Evolutionary conservation across 1,140 invertebrate species (phyloP).

Genomic region (Prorops nasuta): DNA sequence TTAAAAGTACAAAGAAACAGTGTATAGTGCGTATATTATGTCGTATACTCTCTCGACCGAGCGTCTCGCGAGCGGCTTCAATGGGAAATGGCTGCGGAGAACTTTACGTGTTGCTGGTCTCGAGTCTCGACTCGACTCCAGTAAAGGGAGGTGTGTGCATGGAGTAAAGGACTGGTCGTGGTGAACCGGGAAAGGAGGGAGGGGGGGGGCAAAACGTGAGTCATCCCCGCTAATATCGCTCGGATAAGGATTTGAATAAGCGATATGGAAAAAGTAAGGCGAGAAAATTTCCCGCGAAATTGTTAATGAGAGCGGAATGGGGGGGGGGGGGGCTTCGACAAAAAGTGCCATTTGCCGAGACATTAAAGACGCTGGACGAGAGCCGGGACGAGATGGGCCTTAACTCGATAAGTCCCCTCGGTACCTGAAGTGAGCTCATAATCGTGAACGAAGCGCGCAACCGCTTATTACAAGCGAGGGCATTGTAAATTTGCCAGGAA

Average conservation of each 20-base stretch:
- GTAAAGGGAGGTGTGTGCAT: background rate
- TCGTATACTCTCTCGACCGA: too few relatives aligned
- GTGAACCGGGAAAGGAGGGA: background rate
- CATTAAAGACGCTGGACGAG: conserved; percentile 6
- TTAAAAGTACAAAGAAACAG: too few relatives aligned
- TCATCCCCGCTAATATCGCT: background rate
- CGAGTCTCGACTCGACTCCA: background rate
- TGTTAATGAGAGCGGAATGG: too few relatives aligned
- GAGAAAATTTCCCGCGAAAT: too few relatives aligned
- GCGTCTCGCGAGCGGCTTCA: too few relatives aligned
- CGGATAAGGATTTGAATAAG: too few relatives aligned
- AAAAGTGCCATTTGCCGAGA: background rate
- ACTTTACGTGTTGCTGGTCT: background rate
- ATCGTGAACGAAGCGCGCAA: conserved; percentile 33
- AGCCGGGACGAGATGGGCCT: conserved; percentile 8
- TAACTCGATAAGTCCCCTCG: conserved; percentile 34
- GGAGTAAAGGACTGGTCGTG: too few relatives aligned
- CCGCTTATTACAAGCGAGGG: conserved; percentile 39
- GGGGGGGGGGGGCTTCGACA: background rate
- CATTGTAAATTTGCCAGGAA: conserved; percentile 35
- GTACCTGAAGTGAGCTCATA: conserved; percentile 36
- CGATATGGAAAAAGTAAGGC: too few relatives aligned
- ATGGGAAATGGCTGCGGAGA: background rate
- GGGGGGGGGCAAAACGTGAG: background rate
- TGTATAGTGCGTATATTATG: too few relatives aligned